A percentile compares a stretch with the other conserved stretches of the same genome.
Evolutionary conservation across 2,797 vertebrate species (phyloP).

Genomic region (Caiman crocodilus): DNA sequence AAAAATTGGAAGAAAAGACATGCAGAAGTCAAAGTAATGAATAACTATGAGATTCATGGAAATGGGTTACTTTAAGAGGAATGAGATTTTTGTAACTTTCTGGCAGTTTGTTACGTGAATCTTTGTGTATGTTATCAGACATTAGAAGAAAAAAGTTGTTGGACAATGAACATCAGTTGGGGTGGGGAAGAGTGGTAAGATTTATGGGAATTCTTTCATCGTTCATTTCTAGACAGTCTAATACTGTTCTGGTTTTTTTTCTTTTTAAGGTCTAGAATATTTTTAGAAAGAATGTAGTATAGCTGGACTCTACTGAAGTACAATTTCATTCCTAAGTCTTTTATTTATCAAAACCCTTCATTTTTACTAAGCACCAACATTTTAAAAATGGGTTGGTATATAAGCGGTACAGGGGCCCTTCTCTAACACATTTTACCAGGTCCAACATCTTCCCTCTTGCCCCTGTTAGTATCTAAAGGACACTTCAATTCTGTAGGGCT

Average conservation of each 20-base stretch:
- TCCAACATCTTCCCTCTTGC: not conserved
- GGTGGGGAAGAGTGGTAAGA: not conserved
- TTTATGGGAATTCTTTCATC: not conserved
- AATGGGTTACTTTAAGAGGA: rapidly evolving
- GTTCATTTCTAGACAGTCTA: not conserved
- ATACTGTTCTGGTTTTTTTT: too few relatives aligned
- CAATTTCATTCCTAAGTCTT: not conserved
- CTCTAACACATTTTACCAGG: rapidly evolving
- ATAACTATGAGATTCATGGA: not conserved
- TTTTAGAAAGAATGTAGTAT: not conserved
- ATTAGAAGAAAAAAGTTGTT: not conserved
- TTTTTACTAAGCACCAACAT: not conserved
- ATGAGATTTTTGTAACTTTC: not conserved
- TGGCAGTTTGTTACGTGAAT: not conserved
- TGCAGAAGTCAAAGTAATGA: not conserved
- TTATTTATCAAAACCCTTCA: not conserved
- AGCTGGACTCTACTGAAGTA: rapidly evolving
- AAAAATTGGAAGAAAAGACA: not conserved
- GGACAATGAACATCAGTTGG: not conserved
- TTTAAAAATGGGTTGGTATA: not conserved
- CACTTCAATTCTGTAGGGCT: not conserved
- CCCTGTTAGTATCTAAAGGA: not conserved
- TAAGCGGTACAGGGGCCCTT: not conserved
- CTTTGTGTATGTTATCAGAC: not conserved
- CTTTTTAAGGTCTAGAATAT: not conserved